Conservation (phyloP, 2,797 vertebrate genomes). For the Menidia menidia region DNA sequence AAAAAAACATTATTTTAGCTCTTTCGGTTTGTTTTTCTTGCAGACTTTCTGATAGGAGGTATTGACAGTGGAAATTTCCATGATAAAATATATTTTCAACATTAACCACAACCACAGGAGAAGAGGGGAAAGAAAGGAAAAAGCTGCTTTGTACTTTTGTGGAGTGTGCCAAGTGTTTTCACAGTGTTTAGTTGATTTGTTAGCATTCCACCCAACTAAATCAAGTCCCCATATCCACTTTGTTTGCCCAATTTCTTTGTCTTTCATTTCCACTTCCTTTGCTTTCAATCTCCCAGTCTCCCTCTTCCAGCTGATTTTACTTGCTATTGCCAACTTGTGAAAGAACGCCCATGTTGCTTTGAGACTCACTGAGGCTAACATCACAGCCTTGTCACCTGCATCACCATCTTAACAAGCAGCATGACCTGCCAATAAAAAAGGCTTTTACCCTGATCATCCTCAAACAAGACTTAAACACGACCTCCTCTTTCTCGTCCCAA, state of each 20-base stretch:
- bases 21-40: slow-evolving; percentile 14
- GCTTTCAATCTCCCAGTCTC: slow-evolving; percentile 32
- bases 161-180: slow-evolving; percentile 59
- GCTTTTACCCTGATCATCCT: slow-evolving; percentile 83
- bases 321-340: slow-evolving; percentile 65
- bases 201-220: slow-evolving; percentile 61
- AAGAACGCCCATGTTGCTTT: slow-evolving; percentile 58
- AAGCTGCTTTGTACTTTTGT: slow-evolving; percentile 47
- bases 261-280: slow-evolving; percentile 51
- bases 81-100: slow-evolving; percentile 48
- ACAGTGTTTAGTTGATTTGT: slow-evolving; percentile 73
- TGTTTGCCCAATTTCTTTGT: slow-evolving; percentile 70
- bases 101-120: slow-evolving; percentile 35
- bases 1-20: slow-evolving; percentile 8
- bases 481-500: slow-evolving; percentile 58
- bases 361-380: slow-evolving; percentile 55
- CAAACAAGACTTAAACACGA: slow-evolving; percentile 80
- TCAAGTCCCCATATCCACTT: slow-evolving; percentile 68
- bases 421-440: slow-evolving; percentile 85
- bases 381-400: slow-evolving; percentile 63
- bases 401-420: slow-evolving; percentile 76
- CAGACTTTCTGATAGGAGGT: slow-evolving; percentile 32
- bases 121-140: slow-evolving; percentile 9
- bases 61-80: slow-evolving; percentile 37
- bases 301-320: slow-evolving; percentile 64